These are phyloP conservation scores for Hylaea fasciaria DNA, from an alignment of 2,888 invertebrate species.

Conservation along the genomic window DNA sequence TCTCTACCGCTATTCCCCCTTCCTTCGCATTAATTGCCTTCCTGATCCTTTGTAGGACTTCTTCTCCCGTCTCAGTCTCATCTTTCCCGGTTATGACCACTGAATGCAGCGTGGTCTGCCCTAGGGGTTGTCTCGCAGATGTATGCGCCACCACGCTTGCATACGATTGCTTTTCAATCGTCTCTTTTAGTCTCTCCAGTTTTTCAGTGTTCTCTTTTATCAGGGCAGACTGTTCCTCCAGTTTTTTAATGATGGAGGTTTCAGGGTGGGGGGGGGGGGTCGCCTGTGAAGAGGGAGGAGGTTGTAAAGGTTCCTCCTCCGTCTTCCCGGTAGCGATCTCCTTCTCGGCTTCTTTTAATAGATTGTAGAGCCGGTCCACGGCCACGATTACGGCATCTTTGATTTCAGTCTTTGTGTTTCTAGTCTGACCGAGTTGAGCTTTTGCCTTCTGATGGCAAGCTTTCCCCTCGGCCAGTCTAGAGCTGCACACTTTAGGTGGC, in stretches of 20 bases:
- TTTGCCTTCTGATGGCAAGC: background rate
- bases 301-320: background rate
- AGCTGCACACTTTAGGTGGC: too few species aligned
- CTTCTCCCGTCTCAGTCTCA: conserved; percentile 13
- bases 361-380: background rate
- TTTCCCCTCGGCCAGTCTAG: background rate
- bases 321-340: too few species aligned
- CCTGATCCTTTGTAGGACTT: background rate
- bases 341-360: background rate
- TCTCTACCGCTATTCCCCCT: conserved; percentile 8
- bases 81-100: conserved; percentile 3
- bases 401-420: conserved; percentile 1
- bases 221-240: background rate
- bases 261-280: too few species aligned
- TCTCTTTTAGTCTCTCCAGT: background rate
- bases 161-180: background rate
- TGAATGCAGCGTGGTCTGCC: conserved; percentile 12
- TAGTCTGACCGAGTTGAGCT: background rate
- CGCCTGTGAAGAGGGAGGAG: too few species aligned
- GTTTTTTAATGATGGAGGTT: background rate
- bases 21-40: conserved; percentile 24
- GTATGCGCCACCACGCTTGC: background rate
- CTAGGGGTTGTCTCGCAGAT: background rate
- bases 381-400: background rate
- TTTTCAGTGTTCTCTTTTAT: background rate